A percentile compares a stretch with the other conserved stretches of the same genome.
phyloP scores from a whole-genome alignment of 2,888 invertebrate species.

The Paralinhomoeus sp. region DNA sequence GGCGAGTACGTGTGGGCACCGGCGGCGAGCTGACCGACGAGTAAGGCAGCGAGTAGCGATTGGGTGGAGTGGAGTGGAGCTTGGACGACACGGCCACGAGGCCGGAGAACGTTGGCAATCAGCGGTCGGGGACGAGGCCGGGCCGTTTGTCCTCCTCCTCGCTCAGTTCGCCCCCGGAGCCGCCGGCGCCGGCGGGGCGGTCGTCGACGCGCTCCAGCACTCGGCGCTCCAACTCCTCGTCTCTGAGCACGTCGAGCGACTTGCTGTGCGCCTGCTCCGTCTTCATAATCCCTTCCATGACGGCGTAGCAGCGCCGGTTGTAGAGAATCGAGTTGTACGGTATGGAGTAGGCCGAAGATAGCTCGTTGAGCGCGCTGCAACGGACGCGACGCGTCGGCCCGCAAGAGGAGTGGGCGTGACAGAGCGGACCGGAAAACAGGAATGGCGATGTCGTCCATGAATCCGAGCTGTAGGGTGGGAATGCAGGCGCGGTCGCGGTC shows the following conservation, averaged over 20 bases:
- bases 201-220: not conserved
- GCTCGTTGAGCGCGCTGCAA: not conserved
- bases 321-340: not conserved
- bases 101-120: too few species aligned
- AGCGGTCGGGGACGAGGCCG: not conserved
- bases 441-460: slow-evolving; percentile 37
- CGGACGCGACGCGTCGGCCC: not conserved
- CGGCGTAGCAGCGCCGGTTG: slow-evolving; percentile 2
- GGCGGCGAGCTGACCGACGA: too few species aligned
- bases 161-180: not conserved
- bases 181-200: not conserved
- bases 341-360: not conserved
- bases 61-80: too few species aligned
- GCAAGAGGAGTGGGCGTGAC: not conserved
- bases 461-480: slow-evolving; percentile 55
- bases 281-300: not conserved
- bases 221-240: not conserved
- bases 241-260: not conserved
- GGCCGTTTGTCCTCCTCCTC: not conserved
- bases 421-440: slow-evolving; percentile 38
- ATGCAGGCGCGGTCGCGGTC: slow-evolving; percentile 57
- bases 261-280: not conserved
- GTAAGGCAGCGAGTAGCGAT: too few species aligned
- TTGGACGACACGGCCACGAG: too few species aligned
- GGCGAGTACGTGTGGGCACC: too few species aligned